These are phyloP conservation scores for Petaurus breviceps DNA, from an alignment of 2,113 vertebrate species.

Conservation along the genomic window DNA sequence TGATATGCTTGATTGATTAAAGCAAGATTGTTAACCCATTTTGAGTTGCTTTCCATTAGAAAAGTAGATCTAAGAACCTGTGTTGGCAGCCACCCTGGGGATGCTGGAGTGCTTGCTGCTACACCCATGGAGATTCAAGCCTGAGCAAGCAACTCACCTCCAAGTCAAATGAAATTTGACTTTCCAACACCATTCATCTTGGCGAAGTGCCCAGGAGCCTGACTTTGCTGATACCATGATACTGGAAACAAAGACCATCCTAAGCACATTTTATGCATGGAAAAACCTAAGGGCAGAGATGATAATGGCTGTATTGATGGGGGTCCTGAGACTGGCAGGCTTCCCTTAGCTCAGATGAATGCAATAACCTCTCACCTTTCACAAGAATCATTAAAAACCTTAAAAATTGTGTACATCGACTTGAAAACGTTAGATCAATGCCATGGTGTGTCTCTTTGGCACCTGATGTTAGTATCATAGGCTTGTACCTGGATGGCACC, in stretches of 20 bases:
- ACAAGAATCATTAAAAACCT: not conserved
- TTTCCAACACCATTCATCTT: not conserved
- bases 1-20: too few species aligned
- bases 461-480: not conserved
- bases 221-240: not conserved
- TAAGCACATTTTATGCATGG: conserved; percentile 2
- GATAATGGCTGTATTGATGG: not conserved
- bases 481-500: not conserved
- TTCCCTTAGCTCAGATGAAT: not conserved
- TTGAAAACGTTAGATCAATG: not conserved
- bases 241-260: not conserved
- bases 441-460: not conserved
- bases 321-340: not conserved
- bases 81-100: too few species aligned
- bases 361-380: not conserved
- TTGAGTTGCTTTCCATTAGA: too few species aligned
- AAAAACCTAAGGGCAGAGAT: not conserved
- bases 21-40: too few species aligned
- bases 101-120: too few species aligned
- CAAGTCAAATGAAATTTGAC: not conserved
- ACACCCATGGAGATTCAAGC: not conserved
- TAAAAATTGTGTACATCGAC: not conserved
- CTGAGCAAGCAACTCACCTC: not conserved
- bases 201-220: not conserved
- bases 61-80: too few species aligned